Base-by-base conservation (phyloP, 2,113 vertebrate genomes). In the Sapajus apella region DNA sequence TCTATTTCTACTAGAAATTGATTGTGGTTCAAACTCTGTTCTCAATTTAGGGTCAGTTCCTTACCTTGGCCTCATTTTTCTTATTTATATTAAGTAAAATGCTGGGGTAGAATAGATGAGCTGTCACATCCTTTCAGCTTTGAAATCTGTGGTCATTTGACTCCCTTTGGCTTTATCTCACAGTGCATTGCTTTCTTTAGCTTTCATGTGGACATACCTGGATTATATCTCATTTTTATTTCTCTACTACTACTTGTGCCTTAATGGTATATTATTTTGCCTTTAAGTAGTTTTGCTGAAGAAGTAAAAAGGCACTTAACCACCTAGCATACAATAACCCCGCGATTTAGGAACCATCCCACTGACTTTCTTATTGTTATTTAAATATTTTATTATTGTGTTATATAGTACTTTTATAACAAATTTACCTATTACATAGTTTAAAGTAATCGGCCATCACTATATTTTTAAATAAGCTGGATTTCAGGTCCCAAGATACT, bases 311-410 rank as follows among this genome's bases (percentile, higher is more conserved):
- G 73, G 4, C 25, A 76, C 70, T 90, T 93, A 93, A 13, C 45
- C 55, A 92, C 20, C 17, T 77, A 73, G 52, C 40, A 61, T 43
- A 84, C 11, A 89, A 73, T 82, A 70, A 91, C 11, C 50, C 32
- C 47, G 43, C 75, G 32, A 76, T 82, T 95, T 95, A 96, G 23
- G 80, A 92, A 55, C 32, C 91, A 35, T 58, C 21, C 75, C 17
- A 32, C 76, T 95, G 43, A 83, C 23, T 91, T 88, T 90, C 55
- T 94, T 40, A 92, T 64, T 91, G 27, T 1, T 95, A 35, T 94
- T 85, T 91, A 86, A 94, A 91, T 87, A 73, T 88, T 94, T 97
- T 84, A 81, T 90, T 87, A 85, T 64, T 64, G 14, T 96, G n/a
- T 70, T 95, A 87, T 75, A 64, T 75, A 68, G 30, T 85, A 58